Evolutionary conservation across 1,140 invertebrate genomes (phyloP).

Genomic region (Physella acuta): DNA sequence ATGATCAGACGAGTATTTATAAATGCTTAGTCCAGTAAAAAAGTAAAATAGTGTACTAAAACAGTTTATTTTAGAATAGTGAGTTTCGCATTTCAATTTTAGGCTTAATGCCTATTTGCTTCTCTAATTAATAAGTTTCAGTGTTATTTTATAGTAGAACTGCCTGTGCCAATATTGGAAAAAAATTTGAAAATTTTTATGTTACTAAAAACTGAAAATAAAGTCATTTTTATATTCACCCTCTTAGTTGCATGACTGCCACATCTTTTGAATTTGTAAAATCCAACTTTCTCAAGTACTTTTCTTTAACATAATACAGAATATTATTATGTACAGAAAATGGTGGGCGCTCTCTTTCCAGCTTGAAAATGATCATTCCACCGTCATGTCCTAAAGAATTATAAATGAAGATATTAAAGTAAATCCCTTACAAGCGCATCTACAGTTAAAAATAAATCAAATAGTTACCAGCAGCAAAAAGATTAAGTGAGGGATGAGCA

Average conservation of each 20-base stretch:
- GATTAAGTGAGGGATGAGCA: conserved; percentile 74
- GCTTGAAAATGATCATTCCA: conserved; percentile 82
- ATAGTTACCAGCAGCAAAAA: conserved; percentile 69
- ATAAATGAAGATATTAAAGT: too few relatives aligned
- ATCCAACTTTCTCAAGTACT: conserved; percentile 86
- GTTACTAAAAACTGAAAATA: neutral
- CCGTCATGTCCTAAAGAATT: conserved; percentile 95
- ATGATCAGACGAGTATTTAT: too few relatives aligned
- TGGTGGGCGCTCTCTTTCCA: conserved; percentile 94
- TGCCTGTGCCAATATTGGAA: too few relatives aligned
- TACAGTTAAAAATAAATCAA: neutral
- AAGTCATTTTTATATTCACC: conserved; percentile 56
- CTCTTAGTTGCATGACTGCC: conserved; percentile 89
- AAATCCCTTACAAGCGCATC: neutral
- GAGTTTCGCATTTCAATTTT: too few relatives aligned
- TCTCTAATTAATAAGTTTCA: too few relatives aligned
- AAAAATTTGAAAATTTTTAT: neutral
- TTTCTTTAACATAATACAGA: conserved; percentile 95
- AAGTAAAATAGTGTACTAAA: too few relatives aligned
- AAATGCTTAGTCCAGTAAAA: too few relatives aligned
- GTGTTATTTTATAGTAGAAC: too few relatives aligned
- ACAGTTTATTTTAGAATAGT: too few relatives aligned
- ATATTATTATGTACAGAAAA: conserved; percentile 91
- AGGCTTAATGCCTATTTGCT: too few relatives aligned
- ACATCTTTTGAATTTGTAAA: conserved; percentile 90